A percentile compares a stretch with the other conserved stretches of the same genome.
phyloP scores from a whole-genome alignment of 1,140 invertebrate genomes.

The Leucophenga varia region DNA sequence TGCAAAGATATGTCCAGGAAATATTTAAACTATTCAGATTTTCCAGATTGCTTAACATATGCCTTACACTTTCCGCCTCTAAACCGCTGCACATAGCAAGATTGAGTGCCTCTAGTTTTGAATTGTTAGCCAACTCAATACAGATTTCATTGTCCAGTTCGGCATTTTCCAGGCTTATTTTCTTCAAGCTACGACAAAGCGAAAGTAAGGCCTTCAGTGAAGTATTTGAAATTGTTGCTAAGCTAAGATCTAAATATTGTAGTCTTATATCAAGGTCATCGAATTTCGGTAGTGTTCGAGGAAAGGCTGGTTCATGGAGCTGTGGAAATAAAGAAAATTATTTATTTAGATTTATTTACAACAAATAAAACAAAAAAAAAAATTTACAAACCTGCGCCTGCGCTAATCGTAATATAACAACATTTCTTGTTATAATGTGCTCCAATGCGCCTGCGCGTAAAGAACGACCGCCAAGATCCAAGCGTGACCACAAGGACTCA shows the following conservation, averaged over 20 bases:
- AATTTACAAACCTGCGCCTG: conserved; percentile 66
- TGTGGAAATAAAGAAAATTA: conserved; percentile 29
- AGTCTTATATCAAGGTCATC: conserved; percentile 59
- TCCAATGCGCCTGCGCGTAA: conserved; percentile 68
- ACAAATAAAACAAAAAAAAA: no score
- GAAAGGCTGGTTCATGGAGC: conserved; percentile 62
- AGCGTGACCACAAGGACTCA: conserved; percentile 79
- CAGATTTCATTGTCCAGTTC: conserved; percentile 66
- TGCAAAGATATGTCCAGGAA: conserved; percentile 75
- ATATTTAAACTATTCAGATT: conserved; percentile 74
- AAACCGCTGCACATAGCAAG: conserved; percentile 72
- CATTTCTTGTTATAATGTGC: conserved; percentile 70
- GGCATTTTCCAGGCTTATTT: conserved; percentile 81
- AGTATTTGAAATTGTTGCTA: conserved; percentile 65
- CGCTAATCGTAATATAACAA: conserved; percentile 73
- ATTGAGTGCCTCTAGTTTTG: conserved; percentile 71
- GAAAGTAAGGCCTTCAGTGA: conserved; percentile 67
- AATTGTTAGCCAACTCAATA: conserved; percentile 66
- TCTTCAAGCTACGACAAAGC: conserved; percentile 71
- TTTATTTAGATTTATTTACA: neutral
- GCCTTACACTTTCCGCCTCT: conserved; percentile 61
- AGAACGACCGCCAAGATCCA: conserved; percentile 74
- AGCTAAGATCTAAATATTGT: conserved; percentile 82
- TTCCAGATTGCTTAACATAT: conserved; percentile 64
- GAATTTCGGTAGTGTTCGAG: conserved; percentile 14